Base-by-base conservation (phyloP, 2,888 invertebrate species). In the Rambutsinella grinnellia region DNA sequence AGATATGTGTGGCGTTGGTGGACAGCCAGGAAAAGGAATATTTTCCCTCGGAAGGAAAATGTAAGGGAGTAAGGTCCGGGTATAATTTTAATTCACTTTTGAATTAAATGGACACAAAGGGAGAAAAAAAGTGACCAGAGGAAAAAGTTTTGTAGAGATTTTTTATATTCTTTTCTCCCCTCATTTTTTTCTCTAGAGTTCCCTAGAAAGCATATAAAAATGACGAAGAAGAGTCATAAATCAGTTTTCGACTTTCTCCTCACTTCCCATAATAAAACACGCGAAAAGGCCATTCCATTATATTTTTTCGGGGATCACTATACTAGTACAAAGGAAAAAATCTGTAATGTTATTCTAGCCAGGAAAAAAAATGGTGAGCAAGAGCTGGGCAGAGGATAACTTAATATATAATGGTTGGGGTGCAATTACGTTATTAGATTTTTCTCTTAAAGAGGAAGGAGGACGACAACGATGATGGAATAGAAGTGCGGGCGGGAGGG, bases 161-260 rank as follows among this genome's bases (percentile, higher is more conserved):
- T n/a, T n/a, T n/a, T n/a, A n/a, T n/a, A 53, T 28, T 60, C 26
- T 23, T 62, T 49, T 60, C 60, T 26, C 51, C 19, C 46, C 26
- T 70, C 56, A 46, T 49, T 61, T 58, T 63, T 63, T 53, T 54
- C 62, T 53, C 27, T 72, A 10, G 17, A 53, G 58, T 36, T 6
- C 28, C 17, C 27, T 15, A 13, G 46, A n/a, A n/a, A 62, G 74
- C 24, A 57, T 56, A 74, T 66, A 67, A 74, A 67, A 74, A 74
- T 74, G 74, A 74, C 57, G 74, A 74, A 74, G 74, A 74, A 74
- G 74, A 74, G 74, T 78, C 80, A 80, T 82, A 82, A 82, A 82
- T 80, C 80, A 82, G 80, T 80, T 82, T 80, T 79, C 78, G 79
- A 82, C 78, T 78, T 69, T 67, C 74, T 63, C 74, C 46, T 74